phyloP scores from a whole-genome alignment of 2,888 invertebrate genomes.

The Chloromyia formosa region DNA sequence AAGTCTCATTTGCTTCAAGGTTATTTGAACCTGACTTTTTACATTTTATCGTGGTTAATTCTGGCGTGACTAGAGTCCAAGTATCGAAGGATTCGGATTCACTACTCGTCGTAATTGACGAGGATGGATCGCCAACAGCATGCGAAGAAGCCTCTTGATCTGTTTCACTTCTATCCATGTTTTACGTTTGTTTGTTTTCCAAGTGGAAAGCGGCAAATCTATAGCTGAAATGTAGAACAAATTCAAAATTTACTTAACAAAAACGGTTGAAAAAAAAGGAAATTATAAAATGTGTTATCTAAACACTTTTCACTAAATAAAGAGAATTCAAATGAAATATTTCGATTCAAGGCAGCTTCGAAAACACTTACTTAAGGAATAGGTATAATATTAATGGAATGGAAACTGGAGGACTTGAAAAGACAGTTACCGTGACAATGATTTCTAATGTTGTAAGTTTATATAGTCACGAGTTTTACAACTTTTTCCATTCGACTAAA shows the following conservation, averaged over 20 bases:
- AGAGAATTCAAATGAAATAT: too few species aligned
- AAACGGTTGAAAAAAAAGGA: too few species aligned
- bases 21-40: background rate
- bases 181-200: background rate
- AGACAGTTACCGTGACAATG: too few species aligned
- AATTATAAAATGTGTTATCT: too few species aligned
- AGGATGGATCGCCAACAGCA: conserved; percentile 37
- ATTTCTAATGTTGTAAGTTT: too few species aligned
- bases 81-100: conserved; percentile 57
- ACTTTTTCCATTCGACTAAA: too few species aligned
- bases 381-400: too few species aligned
- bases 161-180: conserved; percentile 4
- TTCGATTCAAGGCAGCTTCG: too few species aligned
- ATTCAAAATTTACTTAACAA: background rate
- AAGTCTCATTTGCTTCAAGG: background rate
- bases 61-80: conserved; percentile 59
- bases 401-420: background rate
- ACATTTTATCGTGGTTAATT: conserved; percentile 37
- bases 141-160: background rate
- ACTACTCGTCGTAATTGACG: conserved; percentile 54
- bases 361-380: too few species aligned
- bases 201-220: background rate
- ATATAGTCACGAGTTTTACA: too few species aligned
- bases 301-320: too few species aligned
- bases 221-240: background rate